Evolutionary conservation across 92 coral and sea anemone species (phyloP), one percentile per base, ranked within the genome.

Genomic region (Bergia sp.): DNA sequence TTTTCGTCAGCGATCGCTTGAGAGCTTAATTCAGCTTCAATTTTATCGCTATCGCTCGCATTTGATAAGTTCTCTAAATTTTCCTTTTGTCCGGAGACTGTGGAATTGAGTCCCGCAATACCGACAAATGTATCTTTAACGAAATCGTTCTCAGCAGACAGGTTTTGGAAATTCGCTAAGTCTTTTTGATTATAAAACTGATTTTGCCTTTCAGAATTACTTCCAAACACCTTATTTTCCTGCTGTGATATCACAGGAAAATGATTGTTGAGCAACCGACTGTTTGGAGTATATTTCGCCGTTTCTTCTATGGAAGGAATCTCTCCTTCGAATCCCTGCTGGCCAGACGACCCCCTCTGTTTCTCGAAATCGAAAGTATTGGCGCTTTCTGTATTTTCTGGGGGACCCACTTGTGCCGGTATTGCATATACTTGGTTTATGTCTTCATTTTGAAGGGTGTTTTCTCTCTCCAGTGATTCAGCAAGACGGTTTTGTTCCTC

Each of bases 401-500:
- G 44, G 20, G n/a, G 7, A 18, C 85, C 74, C 4, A 65, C 36
- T 6, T 18, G 73, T 65, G 16, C 12, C 16, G 85, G 87, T 8
- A 47, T 16, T 40, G 64, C 58, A 29, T 23, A 69, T 11, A 42
- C 66, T 53, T 71, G 87, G 23, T 71, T 72, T n/a, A 84, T 84
- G 47, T 71, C 87, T 72, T 84, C 79, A 45, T 72, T 84, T 29
- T 84, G 23, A 44, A 84, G 87, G 44, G 87, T 66, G 39, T 69
- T 84, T 72, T 84, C 87, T 23, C 67, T 84, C 41, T 84, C 87
- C n/a, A 37, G 37, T 53, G 64, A 43, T 10, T 84, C 87, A 45
- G 79, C 79, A 7, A 84, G 78, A 41, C 87, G 87, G 45, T 71
- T 84, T 39, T 84, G 66, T 67, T 71, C 87, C 29, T 84, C 87